Conservation (phyloP, 2,888 invertebrate genomes). For the Ornithoptera alexandrae region DNA sequence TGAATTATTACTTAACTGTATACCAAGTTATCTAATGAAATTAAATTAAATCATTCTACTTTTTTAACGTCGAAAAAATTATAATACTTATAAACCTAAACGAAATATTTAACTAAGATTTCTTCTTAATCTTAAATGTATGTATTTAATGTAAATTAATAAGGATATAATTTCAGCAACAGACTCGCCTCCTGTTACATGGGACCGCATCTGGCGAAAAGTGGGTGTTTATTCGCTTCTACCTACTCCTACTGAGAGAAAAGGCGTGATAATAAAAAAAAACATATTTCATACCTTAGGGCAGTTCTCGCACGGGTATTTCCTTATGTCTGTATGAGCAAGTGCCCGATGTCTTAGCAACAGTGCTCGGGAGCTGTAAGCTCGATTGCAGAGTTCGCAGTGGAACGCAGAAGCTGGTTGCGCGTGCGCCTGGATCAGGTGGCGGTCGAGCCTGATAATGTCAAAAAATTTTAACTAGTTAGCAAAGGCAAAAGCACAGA, state of each 20-base stretch:
- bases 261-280: too few species aligned
- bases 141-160: background rate
- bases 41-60: too few species aligned
- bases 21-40: too few species aligned
- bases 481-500: background rate
- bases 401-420: constrained; percentile 88
- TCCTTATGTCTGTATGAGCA: constrained; percentile 89
- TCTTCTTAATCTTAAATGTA: background rate
- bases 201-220: too few species aligned
- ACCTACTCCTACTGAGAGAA: too few species aligned
- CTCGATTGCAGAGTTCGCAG: constrained; percentile 91
- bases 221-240: too few species aligned
- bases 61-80: too few species aligned
- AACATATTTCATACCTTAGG: constrained; percentile 82
- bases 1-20: too few species aligned
- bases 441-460: constrained; percentile 89
- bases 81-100: too few species aligned
- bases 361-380: constrained; percentile 90
- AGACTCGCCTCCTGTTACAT: too few species aligned
- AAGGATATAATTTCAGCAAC: background rate
- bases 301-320: constrained; percentile 96
- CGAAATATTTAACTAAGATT: too few species aligned
- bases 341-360: constrained; percentile 90
- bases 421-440: constrained; percentile 88
- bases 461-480: background rate